phyloP scores from a whole-genome alignment of 2,888 invertebrate species.

The Pachliopta kotzebuea region DNA sequence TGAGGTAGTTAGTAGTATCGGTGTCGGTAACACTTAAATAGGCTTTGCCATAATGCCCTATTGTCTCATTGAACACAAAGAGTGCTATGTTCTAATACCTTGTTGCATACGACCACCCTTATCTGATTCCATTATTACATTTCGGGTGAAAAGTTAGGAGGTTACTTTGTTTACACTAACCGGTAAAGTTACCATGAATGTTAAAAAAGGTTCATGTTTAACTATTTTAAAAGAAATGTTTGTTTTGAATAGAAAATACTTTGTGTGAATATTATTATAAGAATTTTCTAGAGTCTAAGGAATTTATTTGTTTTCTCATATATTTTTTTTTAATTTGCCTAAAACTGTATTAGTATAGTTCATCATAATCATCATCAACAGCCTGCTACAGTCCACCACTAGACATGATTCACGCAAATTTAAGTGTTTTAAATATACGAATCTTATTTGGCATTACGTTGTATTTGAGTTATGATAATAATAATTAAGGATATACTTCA shows the following conservation, averaged over 20 bases:
- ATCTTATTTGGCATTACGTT: too few relatives aligned
- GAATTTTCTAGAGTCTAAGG: too few relatives aligned
- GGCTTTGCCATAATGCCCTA: conserved; percentile 52
- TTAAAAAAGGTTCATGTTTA: not conserved
- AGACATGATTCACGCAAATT: too few relatives aligned
- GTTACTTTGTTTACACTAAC: conserved; percentile 20
- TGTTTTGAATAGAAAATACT: not conserved
- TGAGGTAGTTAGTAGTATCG: conserved; percentile 7
- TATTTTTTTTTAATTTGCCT: too few relatives aligned
- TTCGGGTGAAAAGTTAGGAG: conserved; percentile 28
- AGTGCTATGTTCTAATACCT: conserved; percentile 40
- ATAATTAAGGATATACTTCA: too few relatives aligned
- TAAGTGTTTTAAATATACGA: too few relatives aligned
- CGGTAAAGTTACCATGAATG: conserved; percentile 17
- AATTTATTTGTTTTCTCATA: too few relatives aligned
- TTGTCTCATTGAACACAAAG: conserved; percentile 55
- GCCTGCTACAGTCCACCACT: too few relatives aligned
- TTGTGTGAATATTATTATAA: too few relatives aligned
- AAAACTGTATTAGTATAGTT: too few relatives aligned
- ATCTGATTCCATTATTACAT: conserved; percentile 39
- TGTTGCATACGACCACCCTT: conserved; percentile 39
- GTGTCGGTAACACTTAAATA: conserved; percentile 38
- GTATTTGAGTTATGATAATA: too few relatives aligned
- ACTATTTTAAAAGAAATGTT: not conserved
- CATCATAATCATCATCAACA: too few relatives aligned